Percentiles rank a stretch among this genome's conserved stretches.
phyloP scores from a whole-genome alignment of 2,888 invertebrate genomes.

The Spisula solida region DNA sequence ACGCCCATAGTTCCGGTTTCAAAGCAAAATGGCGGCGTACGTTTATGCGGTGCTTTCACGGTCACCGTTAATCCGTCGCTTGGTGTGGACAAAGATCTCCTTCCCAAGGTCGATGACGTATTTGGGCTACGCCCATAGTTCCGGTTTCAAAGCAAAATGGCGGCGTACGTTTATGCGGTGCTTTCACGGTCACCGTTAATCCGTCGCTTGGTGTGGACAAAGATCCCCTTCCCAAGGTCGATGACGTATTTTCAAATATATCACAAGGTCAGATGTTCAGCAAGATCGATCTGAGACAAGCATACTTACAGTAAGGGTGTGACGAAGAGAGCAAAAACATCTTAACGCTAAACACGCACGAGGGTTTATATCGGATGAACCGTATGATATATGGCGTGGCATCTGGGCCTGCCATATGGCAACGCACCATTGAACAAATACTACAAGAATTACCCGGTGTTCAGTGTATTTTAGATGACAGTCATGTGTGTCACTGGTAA shows the following conservation, averaged over 20 bases:
- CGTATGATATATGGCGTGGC: slow-evolving; percentile 67
- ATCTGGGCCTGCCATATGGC: slow-evolving; percentile 69
- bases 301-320: slow-evolving; percentile 66
- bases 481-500: slow-evolving; percentile 33
- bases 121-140: slow-evolving; percentile 54
- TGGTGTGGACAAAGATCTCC: slow-evolving; percentile 77
- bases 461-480: slow-evolving; percentile 31
- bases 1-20: slow-evolving; percentile 31
- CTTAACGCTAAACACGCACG: slow-evolving; percentile 70
- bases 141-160: background rate
- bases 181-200: slow-evolving; percentile 76
- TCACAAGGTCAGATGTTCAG: slow-evolving; percentile 60
- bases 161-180: slow-evolving; percentile 71
- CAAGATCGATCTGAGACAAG: slow-evolving; percentile 72
- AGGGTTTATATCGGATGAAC: slow-evolving; percentile 64
- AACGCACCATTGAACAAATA: slow-evolving; percentile 74
- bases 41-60: slow-evolving; percentile 76
- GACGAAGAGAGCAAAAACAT: slow-evolving; percentile 58
- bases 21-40: slow-evolving; percentile 30
- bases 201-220: slow-evolving; percentile 78
- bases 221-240: slow-evolving; percentile 74
- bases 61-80: slow-evolving; percentile 76
- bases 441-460: slow-evolving; percentile 57
- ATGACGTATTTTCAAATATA: slow-evolving; percentile 74
- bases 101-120: slow-evolving; percentile 76